phyloP scores from a whole-genome alignment of 1,140 invertebrate species.

The Oedothorax gibbosus region DNA sequence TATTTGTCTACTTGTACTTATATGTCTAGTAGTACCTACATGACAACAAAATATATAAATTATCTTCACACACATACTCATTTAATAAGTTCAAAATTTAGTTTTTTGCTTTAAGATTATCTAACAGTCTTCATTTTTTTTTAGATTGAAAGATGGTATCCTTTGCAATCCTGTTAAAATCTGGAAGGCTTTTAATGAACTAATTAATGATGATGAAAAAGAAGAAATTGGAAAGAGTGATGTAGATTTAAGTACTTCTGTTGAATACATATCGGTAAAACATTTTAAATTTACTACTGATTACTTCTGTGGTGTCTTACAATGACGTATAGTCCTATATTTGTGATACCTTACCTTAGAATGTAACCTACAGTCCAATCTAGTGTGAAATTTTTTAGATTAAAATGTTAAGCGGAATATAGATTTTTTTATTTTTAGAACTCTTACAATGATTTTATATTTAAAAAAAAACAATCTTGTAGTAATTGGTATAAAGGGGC shows the following conservation, averaged over 20 bases:
- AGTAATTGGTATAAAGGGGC: no score
- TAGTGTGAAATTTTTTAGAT: no score
- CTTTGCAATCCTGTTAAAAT: background rate
- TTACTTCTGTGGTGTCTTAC: background rate
- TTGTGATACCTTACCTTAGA: background rate
- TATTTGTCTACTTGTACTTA: background rate
- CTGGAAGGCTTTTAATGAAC: background rate
- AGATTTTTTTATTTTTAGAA: no score
- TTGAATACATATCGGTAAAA: conserved; percentile 4
- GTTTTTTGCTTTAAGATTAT: background rate
- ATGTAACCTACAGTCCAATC: background rate
- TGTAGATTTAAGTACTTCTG: background rate
- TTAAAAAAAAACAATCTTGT: no score
- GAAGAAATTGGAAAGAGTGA: background rate
- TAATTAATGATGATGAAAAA: background rate
- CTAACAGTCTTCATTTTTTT: background rate
- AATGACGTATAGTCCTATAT: background rate
- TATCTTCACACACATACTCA: background rate
- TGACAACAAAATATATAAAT: background rate
- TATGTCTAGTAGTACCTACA: background rate
- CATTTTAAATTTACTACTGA: background rate
- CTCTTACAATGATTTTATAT: no score
- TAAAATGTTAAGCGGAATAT: no score
- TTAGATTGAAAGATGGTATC: background rate
- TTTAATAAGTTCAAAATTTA: background rate